Evolutionary conservation across 2,888 invertebrate species (phyloP).

Genomic region (Nebria brevicollis): DNA sequence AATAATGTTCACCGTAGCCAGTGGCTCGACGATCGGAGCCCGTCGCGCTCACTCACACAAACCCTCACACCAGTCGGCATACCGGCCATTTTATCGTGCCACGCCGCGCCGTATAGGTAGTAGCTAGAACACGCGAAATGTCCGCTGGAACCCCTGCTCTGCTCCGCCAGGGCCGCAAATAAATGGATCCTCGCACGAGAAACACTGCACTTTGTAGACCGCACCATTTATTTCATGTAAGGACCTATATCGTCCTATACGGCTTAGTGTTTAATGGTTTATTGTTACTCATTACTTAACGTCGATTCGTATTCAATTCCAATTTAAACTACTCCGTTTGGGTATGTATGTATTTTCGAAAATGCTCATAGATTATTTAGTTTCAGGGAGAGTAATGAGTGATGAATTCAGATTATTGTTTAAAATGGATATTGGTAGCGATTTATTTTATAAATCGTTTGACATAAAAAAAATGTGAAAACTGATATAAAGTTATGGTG

Average conservation of each 20-base stretch:
- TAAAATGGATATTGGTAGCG: too few relatives aligned
- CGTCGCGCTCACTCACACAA: neutral
- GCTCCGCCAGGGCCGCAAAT: neutral
- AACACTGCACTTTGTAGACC: neutral
- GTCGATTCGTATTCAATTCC: too few relatives aligned
- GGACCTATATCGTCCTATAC: neutral
- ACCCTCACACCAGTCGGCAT: constrained; percentile 3
- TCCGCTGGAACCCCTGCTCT: constrained; percentile 7
- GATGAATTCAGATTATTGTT: too few relatives aligned
- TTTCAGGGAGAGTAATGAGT: too few relatives aligned
- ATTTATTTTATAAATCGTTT: too few relatives aligned
- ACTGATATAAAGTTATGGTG: neutral
- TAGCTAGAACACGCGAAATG: neutral
- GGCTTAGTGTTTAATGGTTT: too few relatives aligned
- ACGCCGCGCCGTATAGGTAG: neutral
- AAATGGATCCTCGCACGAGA: constrained; percentile 10
- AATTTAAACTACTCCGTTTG: too few relatives aligned
- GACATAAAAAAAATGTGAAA: neutral
- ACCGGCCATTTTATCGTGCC: constrained; percentile 15
- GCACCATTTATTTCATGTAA: constrained; percentile 14
- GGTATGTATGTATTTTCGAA: too few relatives aligned
- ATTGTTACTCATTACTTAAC: too few relatives aligned
- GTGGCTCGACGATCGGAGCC: constrained; percentile 6
- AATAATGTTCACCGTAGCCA: constrained; percentile 40
- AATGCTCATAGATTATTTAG: too few relatives aligned